phyloP scores from a whole-genome alignment of 1,140 invertebrate species.

The Platyura marginata region DNA sequence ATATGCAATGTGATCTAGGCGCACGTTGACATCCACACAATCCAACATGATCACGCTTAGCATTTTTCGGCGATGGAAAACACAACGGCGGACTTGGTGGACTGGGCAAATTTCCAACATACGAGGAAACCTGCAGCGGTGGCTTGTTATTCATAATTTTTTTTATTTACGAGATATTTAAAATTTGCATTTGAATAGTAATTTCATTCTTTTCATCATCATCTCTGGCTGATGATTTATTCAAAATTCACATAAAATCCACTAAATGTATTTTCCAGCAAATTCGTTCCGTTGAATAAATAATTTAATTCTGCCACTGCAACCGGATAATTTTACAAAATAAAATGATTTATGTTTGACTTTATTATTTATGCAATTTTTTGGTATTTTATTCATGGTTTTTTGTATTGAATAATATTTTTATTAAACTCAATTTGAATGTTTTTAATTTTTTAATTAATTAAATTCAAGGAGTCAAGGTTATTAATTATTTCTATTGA shows the following conservation, averaged over 20 bases:
- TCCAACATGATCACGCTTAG: constrained; percentile 5
- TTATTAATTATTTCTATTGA: too few relatives aligned
- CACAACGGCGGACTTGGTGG: constrained; percentile 6
- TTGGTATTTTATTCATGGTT: neutral
- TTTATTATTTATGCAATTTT: neutral
- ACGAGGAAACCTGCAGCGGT: neutral
- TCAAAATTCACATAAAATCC: too few relatives aligned
- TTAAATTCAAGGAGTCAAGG: too few relatives aligned
- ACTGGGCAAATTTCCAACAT: neutral
- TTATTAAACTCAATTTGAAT: too few relatives aligned
- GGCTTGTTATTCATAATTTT: constrained; percentile 1
- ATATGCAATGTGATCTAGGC: constrained; percentile 25
- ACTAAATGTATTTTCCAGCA: neutral
- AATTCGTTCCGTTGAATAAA: neutral
- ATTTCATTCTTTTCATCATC: too few relatives aligned
- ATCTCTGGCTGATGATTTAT: too few relatives aligned
- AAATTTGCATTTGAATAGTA: too few relatives aligned
- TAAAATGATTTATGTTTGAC: neutral
- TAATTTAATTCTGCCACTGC: neutral
- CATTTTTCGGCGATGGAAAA: constrained; percentile 7
- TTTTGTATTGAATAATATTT: too few relatives aligned
- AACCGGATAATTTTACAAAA: neutral
- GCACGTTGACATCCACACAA: constrained; percentile 21
- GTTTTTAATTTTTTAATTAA: too few relatives aligned
- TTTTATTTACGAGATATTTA: too few relatives aligned